These are phyloP conservation scores for Paguma larvata DNA, from an alignment of 2,797 vertebrate species.

Conservation along the genomic window DNA sequence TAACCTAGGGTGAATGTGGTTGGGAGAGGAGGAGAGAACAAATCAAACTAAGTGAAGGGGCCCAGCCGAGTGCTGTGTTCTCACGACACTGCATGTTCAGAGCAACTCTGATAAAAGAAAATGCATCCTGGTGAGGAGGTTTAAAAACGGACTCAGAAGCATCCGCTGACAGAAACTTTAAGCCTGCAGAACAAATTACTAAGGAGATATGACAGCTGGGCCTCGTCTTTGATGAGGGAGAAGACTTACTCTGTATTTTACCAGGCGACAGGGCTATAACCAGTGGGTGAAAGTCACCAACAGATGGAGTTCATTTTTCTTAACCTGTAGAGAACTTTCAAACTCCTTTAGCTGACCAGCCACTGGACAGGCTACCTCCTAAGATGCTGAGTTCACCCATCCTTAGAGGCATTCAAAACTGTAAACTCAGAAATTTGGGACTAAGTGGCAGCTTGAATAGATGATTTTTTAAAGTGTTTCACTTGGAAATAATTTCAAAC, in stretches of 20 bases:
- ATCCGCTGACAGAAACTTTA: not conserved
- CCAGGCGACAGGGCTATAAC: not conserved
- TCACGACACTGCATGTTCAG: not conserved
- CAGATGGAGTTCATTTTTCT: not conserved
- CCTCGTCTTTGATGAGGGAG: not conserved
- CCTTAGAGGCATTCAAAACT: not conserved
- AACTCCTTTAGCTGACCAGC: not conserved
- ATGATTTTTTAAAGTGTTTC: not conserved
- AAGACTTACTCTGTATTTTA: not conserved
- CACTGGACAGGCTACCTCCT: not conserved
- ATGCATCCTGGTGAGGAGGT: not conserved
- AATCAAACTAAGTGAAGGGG: not conserved
- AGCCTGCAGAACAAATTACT: not conserved
- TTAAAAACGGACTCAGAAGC: not conserved
- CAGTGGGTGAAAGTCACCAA: not conserved
- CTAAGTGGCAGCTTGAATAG: not conserved
- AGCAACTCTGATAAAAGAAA: not conserved
- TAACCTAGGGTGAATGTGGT: not conserved
- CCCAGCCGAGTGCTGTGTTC: not conserved
- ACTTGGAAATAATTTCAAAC: slow-evolving; percentile 32
- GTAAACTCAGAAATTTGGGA: not conserved
- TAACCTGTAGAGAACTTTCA: not conserved
- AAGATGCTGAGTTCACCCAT: not conserved
- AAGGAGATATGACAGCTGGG: not conserved
- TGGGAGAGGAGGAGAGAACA: not conserved